Conservation (phyloP, 2,888 invertebrate species). For the Pseudococcus longispinus region DNA sequence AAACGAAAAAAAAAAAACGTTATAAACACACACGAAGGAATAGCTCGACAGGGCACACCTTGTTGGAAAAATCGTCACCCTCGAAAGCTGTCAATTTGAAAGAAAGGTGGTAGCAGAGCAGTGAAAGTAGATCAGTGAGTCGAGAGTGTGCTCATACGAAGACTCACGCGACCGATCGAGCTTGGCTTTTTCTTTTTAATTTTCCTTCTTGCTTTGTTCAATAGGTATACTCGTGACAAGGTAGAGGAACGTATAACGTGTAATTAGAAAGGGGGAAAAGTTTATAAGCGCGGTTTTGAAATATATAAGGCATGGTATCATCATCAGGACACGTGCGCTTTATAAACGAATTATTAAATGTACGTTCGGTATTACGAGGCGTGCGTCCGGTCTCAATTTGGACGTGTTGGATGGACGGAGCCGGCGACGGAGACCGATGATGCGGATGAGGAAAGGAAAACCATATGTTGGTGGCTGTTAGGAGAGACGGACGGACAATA, state of each 20-base stretch:
- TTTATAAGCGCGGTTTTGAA: background rate
- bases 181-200: background rate
- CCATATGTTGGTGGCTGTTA: background rate
- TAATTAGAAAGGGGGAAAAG: background rate
- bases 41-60: background rate
- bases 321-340: background rate
- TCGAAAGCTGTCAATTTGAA: background rate
- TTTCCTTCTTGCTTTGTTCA: background rate
- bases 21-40: background rate
- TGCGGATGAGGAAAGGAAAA: background rate
- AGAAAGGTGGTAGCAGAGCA: background rate
- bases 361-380: background rate
- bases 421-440: no score
- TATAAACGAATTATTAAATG: background rate
- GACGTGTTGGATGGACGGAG: background rate
- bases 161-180: background rate
- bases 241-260: background rate
- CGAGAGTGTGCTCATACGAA: no score
- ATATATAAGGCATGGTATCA: background rate
- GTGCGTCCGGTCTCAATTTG: slow-evolving; percentile 24
- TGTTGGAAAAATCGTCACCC: background rate
- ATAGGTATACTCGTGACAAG: background rate
- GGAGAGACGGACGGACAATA: background rate
- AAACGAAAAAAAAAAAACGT: no score
- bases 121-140: background rate